Evolutionary conservation across 2,888 invertebrate genomes (phyloP).

Genomic region (Chrysopilus asiliformis): DNA sequence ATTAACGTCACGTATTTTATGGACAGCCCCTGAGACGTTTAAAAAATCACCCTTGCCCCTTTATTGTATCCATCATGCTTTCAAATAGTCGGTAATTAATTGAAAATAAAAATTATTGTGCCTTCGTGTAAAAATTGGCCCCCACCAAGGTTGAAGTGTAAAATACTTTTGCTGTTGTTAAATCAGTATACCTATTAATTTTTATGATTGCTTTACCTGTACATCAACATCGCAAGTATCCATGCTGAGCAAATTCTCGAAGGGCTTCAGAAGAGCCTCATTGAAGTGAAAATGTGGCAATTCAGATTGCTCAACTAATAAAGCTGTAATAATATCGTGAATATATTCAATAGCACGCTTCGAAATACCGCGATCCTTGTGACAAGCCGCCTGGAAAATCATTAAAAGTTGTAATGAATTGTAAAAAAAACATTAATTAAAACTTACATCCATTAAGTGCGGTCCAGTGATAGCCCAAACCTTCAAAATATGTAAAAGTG

Average conservation of each 20-base stretch:
- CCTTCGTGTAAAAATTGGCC: not conserved
- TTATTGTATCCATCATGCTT: no score
- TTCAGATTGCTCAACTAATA: conserved; percentile 77
- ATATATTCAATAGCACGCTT: conserved; percentile 86
- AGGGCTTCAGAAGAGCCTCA: conserved; percentile 86
- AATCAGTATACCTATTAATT: not conserved
- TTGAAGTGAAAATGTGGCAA: conserved; percentile 91
- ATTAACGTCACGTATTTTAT: no score
- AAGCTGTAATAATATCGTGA: conserved; percentile 78
- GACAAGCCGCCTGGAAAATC: conserved; percentile 65
- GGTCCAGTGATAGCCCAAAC: conserved; percentile 87
- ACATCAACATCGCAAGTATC: conserved; percentile 90
- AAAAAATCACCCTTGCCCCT: no score
- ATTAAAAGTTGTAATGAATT: not conserved
- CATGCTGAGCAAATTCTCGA: conserved; percentile 84
- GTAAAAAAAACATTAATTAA: not conserved
- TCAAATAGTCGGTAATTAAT: no score
- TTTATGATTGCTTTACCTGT: conserved; percentile 44
- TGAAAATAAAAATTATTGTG: no score
- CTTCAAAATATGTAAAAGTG: conserved; percentile 80
- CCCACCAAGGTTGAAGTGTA: not conserved
- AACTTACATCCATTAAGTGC: conserved; percentile 76
- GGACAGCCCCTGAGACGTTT: no score
- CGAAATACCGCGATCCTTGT: conserved; percentile 75
- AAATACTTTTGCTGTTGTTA: not conserved